These are phyloP conservation scores for Punctoribates punctum DNA, from an alignment of 2,888 invertebrate species.

Conservation along the genomic window DNA sequence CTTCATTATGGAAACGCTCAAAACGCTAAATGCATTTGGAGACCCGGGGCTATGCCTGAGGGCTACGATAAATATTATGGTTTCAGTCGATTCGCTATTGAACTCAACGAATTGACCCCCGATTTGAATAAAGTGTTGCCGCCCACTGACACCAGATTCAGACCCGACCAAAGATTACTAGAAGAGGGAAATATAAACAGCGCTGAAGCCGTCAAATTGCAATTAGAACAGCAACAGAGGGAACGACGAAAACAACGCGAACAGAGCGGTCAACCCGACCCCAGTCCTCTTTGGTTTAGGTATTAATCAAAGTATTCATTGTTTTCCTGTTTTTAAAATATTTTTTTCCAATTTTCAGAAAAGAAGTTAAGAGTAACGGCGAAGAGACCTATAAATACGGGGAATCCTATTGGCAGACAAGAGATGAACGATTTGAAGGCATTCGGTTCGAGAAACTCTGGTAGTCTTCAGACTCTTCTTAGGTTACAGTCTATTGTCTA, in stretches of 20 bases:
- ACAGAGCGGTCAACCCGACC: slow-evolving; percentile 56
- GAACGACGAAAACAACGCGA: slow-evolving; percentile 65
- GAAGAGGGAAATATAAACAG: slow-evolving; percentile 70
- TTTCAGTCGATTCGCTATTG: slow-evolving; percentile 78
- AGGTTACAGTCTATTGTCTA: neutral
- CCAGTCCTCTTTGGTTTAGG: slow-evolving; percentile 63
- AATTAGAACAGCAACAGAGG: slow-evolving; percentile 70
- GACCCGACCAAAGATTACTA: slow-evolving; percentile 71
- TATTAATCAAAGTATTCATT: slow-evolving; percentile 51
- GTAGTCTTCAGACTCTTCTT: slow-evolving; percentile 1
- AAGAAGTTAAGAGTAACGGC: slow-evolving; percentile 55
- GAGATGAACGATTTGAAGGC: slow-evolving; percentile 52
- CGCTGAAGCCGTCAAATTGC: slow-evolving; percentile 68
- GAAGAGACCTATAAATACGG: slow-evolving; percentile 69
- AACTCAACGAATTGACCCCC: slow-evolving; percentile 71
- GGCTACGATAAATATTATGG: slow-evolving; percentile 76
- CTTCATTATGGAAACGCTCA: slow-evolving; percentile 70
- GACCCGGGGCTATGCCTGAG: slow-evolving; percentile 75
- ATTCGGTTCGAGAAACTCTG: slow-evolving; percentile 41
- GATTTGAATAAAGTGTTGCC: slow-evolving; percentile 63
- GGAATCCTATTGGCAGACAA: slow-evolving; percentile 70
- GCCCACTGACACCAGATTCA: slow-evolving; percentile 70
- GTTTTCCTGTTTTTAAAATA: slow-evolving; percentile 18
- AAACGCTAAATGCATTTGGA: slow-evolving; percentile 70
- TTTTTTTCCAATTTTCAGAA: slow-evolving; percentile 48